Percentiles rank a stretch among this genome's conserved stretches.
Evolutionary conservation across 2,888 invertebrate species (phyloP).

Genomic region (Synergus umbraculus): DNA sequence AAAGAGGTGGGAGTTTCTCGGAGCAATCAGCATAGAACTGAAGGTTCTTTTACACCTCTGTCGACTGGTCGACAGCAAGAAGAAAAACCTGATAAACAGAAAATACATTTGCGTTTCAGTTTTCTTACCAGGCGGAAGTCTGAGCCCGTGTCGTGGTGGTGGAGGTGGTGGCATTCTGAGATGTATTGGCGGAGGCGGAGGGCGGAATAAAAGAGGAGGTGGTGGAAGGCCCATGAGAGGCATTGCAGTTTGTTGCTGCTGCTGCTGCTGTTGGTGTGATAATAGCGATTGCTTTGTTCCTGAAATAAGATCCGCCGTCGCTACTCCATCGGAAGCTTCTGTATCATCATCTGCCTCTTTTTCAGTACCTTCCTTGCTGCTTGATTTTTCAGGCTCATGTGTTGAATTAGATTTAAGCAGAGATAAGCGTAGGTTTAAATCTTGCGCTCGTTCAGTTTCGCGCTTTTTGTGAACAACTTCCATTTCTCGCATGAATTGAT

Average conservation of each 20-base stretch:
- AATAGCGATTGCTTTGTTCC: slow-evolving; percentile 56
- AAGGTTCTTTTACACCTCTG: no score
- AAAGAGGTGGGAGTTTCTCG: no score
- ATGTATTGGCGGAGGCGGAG: slow-evolving; percentile 78
- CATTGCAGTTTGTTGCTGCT: slow-evolving; percentile 67
- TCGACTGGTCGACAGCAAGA: no score
- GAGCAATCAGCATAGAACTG: no score
- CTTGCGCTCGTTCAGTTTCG: slow-evolving; percentile 83
- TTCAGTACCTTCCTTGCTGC: slow-evolving; percentile 57
- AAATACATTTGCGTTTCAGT: no score
- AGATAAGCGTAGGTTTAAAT: slow-evolving; percentile 80
- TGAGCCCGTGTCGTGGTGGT: slow-evolving; percentile 76
- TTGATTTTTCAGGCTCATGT: slow-evolving; percentile 59
- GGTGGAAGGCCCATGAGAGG: slow-evolving; percentile 79
- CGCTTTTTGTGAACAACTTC: slow-evolving; percentile 90
- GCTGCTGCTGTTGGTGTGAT: slow-evolving; percentile 63
- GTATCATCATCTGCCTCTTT: slow-evolving; percentile 63
- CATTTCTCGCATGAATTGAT: slow-evolving; percentile 96
- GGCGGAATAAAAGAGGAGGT: slow-evolving; percentile 80
- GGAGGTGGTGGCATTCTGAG: slow-evolving; percentile 79
- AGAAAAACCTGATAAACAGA: no score
- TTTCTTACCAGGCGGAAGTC: slow-evolving; percentile 78
- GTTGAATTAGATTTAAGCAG: slow-evolving; percentile 69
- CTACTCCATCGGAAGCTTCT: slow-evolving; percentile 62
- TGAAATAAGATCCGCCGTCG: slow-evolving; percentile 55